phyloP scores from a whole-genome alignment of 2,888 invertebrate genomes.

The Drosophila melanocephala region DNA sequence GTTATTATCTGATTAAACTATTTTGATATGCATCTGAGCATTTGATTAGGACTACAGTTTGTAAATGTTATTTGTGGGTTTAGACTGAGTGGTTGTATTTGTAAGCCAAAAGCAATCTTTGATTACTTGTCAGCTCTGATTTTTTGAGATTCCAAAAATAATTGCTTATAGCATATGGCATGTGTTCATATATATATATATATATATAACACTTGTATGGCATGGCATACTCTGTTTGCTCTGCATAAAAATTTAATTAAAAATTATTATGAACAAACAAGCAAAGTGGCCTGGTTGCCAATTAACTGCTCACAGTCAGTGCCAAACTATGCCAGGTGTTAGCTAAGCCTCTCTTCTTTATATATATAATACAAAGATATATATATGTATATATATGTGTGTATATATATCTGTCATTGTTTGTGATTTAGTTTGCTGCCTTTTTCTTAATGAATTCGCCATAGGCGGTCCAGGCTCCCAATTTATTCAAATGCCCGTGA shows the following conservation, averaged over 20 bases:
- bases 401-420: conserved; percentile 32
- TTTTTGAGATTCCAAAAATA: background rate
- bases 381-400: background rate
- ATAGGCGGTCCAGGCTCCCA: conserved; percentile 59
- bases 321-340: conserved; percentile 44
- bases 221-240: background rate
- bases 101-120: background rate
- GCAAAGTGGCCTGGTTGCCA: background rate
- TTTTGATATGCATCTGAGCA: conserved; percentile 66
- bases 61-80: conserved; percentile 1
- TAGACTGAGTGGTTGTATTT: background rate
- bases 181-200: background rate
- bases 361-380: background rate
- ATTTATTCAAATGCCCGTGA: conserved; percentile 20
- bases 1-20: conserved; percentile 64
- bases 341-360: conserved; percentile 2
- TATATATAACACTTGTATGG: background rate
- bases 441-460: conserved; percentile 71
- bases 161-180: background rate
- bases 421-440: conserved; percentile 56
- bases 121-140: background rate
- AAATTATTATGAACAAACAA: background rate
- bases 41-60: conserved; percentile 45
- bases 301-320: background rate
- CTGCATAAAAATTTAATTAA: background rate